Base-by-base conservation (phyloP, 2,888 invertebrate genomes). In the Pinctada fucata region DNA sequence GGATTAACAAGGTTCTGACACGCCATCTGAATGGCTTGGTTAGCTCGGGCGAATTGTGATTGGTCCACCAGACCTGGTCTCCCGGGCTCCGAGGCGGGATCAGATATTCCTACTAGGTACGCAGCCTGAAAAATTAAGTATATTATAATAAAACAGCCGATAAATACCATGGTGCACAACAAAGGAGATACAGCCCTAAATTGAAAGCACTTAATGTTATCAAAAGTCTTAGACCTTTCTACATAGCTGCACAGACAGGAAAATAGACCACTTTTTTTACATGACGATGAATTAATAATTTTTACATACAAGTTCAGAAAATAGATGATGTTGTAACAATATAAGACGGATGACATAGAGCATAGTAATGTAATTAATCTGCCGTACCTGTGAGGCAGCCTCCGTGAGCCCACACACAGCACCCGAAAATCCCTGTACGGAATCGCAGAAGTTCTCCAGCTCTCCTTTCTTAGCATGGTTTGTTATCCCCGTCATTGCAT, bases 321-420 rank as follows among this genome's bases (percentile, higher is more conserved):
- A 31, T 31, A 31, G 31, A 31, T 1, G 31, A 31, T 31, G n/a
- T n/a, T n/a, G n/a, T n/a, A n/a, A 31, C 31, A 31, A 1, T 31
- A 31, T 31, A 1, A 31, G 31, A 31, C 31, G 31, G 31, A 31
- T 31, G 31, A 1, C 31, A 31, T 1, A 31, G 0, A 31, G 31
- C 31, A 31, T 31, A 31, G 31, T n/a, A 31, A 31, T 31, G 31
- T 31, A 0, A 31, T 1, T 31, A 31, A 31, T 31, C 31, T 31
- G 31, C 31, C 84, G 69, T 78, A 93, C 93, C 93, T 98, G 99
- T 0, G 97, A 97, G 0, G 97, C 96, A 69, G 97, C 96, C 93
- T 99, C 98, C 49, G 98, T 96, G 48, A 99, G 93, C 0, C 97
- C 97, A 90, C 97, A 97, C 76, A 99, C 97, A 0, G 98, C 96